Evolutionary conservation across 1,140 invertebrate genomes (phyloP).

Genomic region (Neomicropteryx cornuta): DNA sequence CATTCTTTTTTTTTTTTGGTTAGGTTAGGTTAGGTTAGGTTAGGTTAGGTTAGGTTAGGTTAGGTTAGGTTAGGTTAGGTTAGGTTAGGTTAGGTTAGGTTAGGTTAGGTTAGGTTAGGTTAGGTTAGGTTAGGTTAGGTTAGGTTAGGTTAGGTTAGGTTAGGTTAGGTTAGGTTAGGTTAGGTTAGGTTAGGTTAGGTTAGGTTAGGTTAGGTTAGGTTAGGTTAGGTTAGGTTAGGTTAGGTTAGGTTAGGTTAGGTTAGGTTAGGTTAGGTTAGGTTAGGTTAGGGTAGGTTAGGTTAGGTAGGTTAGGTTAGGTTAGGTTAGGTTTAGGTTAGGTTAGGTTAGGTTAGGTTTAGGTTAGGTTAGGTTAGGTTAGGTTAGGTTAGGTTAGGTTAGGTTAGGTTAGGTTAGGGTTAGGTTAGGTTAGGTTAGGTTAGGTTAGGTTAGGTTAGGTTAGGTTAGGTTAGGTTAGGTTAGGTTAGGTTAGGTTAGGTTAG

Average conservation of each 20-base stretch:
- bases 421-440: conserved; percentile 2
- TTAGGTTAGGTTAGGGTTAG: too few species aligned
- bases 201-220: conserved; percentile 6
- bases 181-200: conserved; percentile 5
- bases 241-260: not conserved
- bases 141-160: conserved; percentile 6
- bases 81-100: conserved; percentile 8
- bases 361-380: conserved; percentile 3
- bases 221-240: conserved; percentile 3
- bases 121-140: conserved; percentile 2
- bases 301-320: too few species aligned
- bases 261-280: not conserved
- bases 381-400: conserved; percentile 4
- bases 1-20: conserved; percentile 5
- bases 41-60: conserved; percentile 9
- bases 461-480: conserved; percentile 3
- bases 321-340: too few species aligned
- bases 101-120: conserved; percentile 6
- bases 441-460: conserved; percentile 2
- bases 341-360: not conserved
- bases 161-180: conserved; percentile 1
- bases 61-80: conserved; percentile 10
- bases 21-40: conserved; percentile 9
- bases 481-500: conserved; percentile 3
- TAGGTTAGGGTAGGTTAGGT: too few species aligned